Evolutionary conservation across 1,140 invertebrate species (phyloP).

Genomic region (Drosophila baimaii): DNA sequence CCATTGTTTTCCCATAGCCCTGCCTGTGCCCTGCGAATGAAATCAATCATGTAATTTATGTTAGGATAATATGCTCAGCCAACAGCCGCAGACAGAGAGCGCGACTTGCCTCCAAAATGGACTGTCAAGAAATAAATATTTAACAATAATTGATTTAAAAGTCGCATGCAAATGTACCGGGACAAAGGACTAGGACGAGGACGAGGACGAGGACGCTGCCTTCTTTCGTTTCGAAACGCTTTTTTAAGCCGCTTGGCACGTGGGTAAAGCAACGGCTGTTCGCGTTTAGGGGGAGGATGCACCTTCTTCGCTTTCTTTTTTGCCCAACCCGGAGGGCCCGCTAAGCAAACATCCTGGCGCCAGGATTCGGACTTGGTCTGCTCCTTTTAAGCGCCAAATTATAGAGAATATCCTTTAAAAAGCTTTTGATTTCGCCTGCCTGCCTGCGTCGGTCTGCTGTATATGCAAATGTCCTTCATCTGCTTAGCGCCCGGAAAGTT

Average conservation of each 20-base stretch:
- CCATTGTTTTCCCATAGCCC: slow-evolving; percentile 53
- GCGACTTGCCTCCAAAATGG: slow-evolving; percentile 56
- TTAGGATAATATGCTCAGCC: slow-evolving; percentile 72
- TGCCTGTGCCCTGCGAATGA: slow-evolving; percentile 63
- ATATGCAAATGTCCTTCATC: slow-evolving; percentile 79
- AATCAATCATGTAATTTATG: slow-evolving; percentile 83
- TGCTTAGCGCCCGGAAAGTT: slow-evolving; percentile 77
- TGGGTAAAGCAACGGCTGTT: slow-evolving; percentile 77
- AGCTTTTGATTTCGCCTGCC: slow-evolving; percentile 76
- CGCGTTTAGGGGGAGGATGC: slow-evolving; percentile 18
- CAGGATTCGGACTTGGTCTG: slow-evolving; percentile 32
- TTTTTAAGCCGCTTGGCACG: slow-evolving; percentile 78
- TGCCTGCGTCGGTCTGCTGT: slow-evolving; percentile 22
- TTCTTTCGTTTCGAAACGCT: slow-evolving; percentile 17
- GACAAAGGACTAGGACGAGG: slow-evolving; percentile 31
- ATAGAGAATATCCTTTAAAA: slow-evolving; percentile 82
- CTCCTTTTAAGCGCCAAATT: slow-evolving; percentile 69
- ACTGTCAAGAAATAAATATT: slow-evolving; percentile 81
- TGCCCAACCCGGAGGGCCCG: slow-evolving; percentile 39
- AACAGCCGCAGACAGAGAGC: slow-evolving; percentile 9
- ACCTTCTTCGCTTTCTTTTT: slow-evolving; percentile 57
- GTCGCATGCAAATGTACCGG: slow-evolving; percentile 74
- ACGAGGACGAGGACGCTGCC: slow-evolving; percentile 13
- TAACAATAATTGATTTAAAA: slow-evolving; percentile 84
- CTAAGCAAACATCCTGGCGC: slow-evolving; percentile 58